A percentile compares a stretch with the other conserved stretches of the same genome.
These are phyloP conservation scores for Paraescarpia echinospica DNA, from an alignment of 1,140 invertebrate species.

Conservation along the genomic window DNA sequence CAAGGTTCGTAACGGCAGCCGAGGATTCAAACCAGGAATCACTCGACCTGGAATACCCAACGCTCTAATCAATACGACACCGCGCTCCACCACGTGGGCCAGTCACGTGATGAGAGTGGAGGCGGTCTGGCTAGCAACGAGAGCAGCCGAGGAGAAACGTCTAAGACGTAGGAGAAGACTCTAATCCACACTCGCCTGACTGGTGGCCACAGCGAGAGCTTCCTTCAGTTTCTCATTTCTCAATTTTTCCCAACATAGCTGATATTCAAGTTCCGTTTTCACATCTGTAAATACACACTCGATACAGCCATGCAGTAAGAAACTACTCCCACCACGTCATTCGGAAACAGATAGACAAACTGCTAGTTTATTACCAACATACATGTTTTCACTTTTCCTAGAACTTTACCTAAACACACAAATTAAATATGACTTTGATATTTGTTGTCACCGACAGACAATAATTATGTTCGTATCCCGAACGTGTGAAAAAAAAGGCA, in stretches of 20 bases:
- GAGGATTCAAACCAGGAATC: not conserved
- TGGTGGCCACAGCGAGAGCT: not conserved
- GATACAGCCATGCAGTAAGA: no score
- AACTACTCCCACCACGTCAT: not conserved
- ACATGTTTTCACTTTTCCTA: not conserved
- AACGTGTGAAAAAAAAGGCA: not conserved
- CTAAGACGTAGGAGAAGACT: no score
- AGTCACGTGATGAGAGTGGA: not conserved
- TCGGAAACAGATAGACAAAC: not conserved
- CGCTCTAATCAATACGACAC: not conserved
- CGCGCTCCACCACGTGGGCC: not conserved
- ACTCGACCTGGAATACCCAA: no score
- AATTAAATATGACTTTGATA: not conserved
- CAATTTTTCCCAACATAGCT: not conserved
- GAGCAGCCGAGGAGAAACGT: not conserved
- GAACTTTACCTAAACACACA: not conserved
- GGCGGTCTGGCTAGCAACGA: not conserved
- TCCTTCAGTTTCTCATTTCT: not conserved
- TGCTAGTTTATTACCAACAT: not conserved
- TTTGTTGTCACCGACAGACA: not conserved
- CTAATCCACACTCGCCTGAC: not conserved
- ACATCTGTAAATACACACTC: not conserved
- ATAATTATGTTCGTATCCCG: not conserved
- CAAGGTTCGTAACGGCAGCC: no score
- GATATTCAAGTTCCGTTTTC: not conserved